Evolutionary conservation across 2,113 vertebrate genomes (phyloP), one percentile per base, ranked within the genome.

Genomic region (Lophotis ruficrista): DNA sequence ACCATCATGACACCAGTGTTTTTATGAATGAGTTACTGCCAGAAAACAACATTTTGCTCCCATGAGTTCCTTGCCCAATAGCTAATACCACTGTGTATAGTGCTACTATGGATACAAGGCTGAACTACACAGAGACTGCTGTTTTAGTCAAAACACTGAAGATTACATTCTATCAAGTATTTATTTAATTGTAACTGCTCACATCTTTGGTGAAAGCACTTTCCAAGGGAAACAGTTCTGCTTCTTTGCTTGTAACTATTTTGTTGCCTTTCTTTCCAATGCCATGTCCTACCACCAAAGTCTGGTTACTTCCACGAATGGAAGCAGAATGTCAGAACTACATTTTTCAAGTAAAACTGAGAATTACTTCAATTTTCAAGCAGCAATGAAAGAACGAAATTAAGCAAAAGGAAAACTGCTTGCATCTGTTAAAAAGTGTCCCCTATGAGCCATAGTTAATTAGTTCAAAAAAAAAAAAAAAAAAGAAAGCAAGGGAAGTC

Each of bases 1-100:
- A 5, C 7, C 57, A 13, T 43, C 19, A 4, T 1, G 13, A 71
- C 0, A 0, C 5, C 48, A 43, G 25, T 24, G 19, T 10, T 88
- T 69, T 69, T 28, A 86, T 14, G 6, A 56, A 6, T 5, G 24
- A 41, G 7, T 43, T 64, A 33, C 9, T 62, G 8, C 21, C 48
- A 72, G 31, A 38, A 62, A 33, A 70, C 0, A 1, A 30, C 17
- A 25, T n/a, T 69, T 45, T 82, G 57, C n/a, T 72, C 71, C 61
- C 51, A 8, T 1, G 6, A 76, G 48, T 56, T 64, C 66, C 76
- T 37, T 50, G n/a, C 25, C n/a, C 71, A 68, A 28, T 20, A 51
- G 8, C 24, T 35, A 19, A 0, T 15, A 35, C 4, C 18, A 28
- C 23, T 33, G 30, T 10, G 11, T 4, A 10, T 0, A 43, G 25